Conservation (phyloP, 2,888 invertebrate genomes). For the Lycocerus yunnanus region DNA sequence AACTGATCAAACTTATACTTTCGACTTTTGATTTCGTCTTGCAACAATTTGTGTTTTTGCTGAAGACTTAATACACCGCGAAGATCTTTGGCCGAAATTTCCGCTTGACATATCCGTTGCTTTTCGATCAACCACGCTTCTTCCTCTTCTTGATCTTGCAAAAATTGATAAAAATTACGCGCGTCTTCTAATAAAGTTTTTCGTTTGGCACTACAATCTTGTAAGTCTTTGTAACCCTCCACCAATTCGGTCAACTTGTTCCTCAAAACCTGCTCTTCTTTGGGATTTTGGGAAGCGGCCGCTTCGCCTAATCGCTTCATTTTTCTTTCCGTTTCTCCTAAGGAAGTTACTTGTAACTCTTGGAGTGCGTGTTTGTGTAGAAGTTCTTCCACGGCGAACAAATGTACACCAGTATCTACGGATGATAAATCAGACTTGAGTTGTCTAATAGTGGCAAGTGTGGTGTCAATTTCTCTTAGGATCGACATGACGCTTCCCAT, state of each 20-base stretch:
- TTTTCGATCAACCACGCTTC: conserved; percentile 97
- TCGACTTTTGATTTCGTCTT: conserved; percentile 86
- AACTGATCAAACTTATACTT: conserved; percentile 73
- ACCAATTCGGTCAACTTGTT: conserved; percentile 77
- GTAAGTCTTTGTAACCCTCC: conserved; percentile 67
- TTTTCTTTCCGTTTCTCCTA: conserved; percentile 83
- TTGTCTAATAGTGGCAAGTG: conserved; percentile 80
- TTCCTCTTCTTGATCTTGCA: conserved; percentile 97
- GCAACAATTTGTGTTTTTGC: conserved; percentile 88
- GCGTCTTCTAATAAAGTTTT: conserved; percentile 89
- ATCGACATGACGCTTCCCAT: conserved; percentile 87
- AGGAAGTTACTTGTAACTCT: conserved; percentile 87
- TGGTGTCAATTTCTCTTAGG: conserved; percentile 89
- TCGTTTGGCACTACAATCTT: conserved; percentile 77
- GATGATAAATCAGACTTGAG: conserved; percentile 78
- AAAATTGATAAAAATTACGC: conserved; percentile 90
- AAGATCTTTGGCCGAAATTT: conserved; percentile 92
- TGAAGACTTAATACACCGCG: conserved; percentile 86
- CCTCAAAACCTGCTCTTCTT: conserved; percentile 65
- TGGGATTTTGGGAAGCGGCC: conserved; percentile 57
- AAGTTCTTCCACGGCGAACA: conserved; percentile 92
- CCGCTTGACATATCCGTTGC: conserved; percentile 88
- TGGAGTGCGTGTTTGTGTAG: conserved; percentile 92
- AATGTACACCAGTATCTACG: conserved; percentile 90
- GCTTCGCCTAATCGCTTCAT: conserved; percentile 69